phyloP scores from a whole-genome alignment of 2,888 invertebrate genomes.

The Glyphotaelius pellucidus region DNA sequence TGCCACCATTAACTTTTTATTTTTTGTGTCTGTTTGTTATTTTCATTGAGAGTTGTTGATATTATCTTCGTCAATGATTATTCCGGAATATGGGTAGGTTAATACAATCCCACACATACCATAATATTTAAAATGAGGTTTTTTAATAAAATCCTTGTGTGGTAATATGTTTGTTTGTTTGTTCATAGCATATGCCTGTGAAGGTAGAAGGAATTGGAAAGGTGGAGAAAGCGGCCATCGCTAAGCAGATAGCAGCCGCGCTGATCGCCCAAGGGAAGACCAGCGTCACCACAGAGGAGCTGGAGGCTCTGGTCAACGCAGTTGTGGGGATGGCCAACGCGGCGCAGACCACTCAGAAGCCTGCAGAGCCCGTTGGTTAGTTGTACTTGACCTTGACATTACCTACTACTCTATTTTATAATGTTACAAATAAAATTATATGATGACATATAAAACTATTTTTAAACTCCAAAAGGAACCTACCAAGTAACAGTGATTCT shows the following conservation, averaged over 20 bases:
- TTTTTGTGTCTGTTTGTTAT: too few relatives aligned
- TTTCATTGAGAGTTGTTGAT: too few relatives aligned
- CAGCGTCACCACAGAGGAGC: slow-evolving; percentile 87
- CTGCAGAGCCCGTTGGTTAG: slow-evolving; percentile 75
- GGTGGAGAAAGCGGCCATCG: slow-evolving; percentile 88
- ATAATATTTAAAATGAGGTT: neutral
- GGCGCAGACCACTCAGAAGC: slow-evolving; percentile 74
- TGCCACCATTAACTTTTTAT: too few relatives aligned
- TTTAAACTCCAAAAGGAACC: too few relatives aligned
- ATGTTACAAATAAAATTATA: too few relatives aligned
- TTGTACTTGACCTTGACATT: neutral
- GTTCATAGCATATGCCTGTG: slow-evolving; percentile 67
- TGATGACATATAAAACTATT: too few relatives aligned
- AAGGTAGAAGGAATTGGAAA: slow-evolving; percentile 84
- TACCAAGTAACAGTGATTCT: too few relatives aligned
- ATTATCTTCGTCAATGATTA: too few relatives aligned
- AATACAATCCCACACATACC: too few relatives aligned
- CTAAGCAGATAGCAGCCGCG: slow-evolving; percentile 88
- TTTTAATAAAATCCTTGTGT: neutral
- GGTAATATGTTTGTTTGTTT: neutral
- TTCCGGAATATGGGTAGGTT: too few relatives aligned
- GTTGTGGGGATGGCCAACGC: slow-evolving; percentile 85
- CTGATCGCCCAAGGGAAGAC: slow-evolving; percentile 88
- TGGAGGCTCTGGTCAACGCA: slow-evolving; percentile 88
- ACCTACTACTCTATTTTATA: too few relatives aligned